Evolutionary conservation across 2,888 invertebrate species (phyloP).

Genomic region (Drosophila affinis): DNA sequence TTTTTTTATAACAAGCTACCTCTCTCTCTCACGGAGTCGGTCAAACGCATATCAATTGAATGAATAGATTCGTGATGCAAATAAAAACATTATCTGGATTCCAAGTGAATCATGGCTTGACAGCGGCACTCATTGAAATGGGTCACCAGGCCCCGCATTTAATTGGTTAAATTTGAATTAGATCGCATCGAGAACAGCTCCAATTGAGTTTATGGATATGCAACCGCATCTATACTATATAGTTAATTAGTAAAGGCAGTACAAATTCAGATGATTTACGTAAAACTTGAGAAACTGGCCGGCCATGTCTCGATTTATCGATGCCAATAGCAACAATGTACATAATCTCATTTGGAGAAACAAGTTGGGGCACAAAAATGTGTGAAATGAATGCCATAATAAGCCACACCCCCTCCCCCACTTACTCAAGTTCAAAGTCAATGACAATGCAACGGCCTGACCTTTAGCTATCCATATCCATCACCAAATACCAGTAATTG

Average conservation of each 20-base stretch:
- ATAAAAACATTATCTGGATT: slow-evolving; percentile 14
- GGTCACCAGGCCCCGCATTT: slow-evolving; percentile 1
- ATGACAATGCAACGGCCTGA: slow-evolving; percentile 20
- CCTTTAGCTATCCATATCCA: slow-evolving; percentile 4
- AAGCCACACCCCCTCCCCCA: background rate
- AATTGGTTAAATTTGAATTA: slow-evolving; percentile 8
- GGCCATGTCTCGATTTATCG: slow-evolving; percentile 21
- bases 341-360: background rate
- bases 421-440: slow-evolving; percentile 71
- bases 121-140: slow-evolving; percentile 9
- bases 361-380: background rate
- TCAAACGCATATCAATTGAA: slow-evolving; percentile 5
- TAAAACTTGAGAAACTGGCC: slow-evolving; percentile 25
- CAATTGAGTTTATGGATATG: background rate
- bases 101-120: background rate
- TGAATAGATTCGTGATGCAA: background rate
- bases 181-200: slow-evolving; percentile 10
- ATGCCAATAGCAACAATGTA: background rate
- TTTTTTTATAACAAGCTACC: background rate
- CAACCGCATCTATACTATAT: background rate
- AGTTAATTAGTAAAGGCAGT: background rate
- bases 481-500: slow-evolving; percentile 18
- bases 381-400: background rate
- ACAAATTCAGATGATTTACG: slow-evolving; percentile 2
- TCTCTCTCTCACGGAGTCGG: background rate